Percentiles rank a stretch among this genome's conserved stretches.
Evolutionary conservation across 2,113 vertebrate species (phyloP).

Genomic region (Malurus cyaneus): DNA sequence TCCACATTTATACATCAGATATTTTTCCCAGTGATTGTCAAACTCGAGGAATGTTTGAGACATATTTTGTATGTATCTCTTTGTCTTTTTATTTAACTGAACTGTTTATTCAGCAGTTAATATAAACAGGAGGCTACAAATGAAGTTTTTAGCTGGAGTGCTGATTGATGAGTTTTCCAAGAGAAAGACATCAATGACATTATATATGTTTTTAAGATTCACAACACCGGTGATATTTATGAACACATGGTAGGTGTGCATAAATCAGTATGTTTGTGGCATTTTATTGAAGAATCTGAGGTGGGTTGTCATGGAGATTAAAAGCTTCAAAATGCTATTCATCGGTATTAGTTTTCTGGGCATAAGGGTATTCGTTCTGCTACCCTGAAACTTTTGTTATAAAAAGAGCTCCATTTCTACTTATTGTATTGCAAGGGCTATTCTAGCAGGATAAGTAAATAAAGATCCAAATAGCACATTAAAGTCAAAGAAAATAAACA

Average conservation of each 20-base stretch:
- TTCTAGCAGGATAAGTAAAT: constrained; percentile 65
- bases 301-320: constrained; percentile 84
- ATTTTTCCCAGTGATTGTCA: neutral
- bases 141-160: constrained; percentile 55
- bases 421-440: constrained; percentile 42
- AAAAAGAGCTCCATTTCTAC: constrained; percentile 68
- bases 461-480: constrained; percentile 48
- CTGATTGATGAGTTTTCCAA: constrained; percentile 62
- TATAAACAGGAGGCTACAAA: constrained; percentile 55
- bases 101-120: constrained; percentile 44
- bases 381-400: constrained; percentile 65
- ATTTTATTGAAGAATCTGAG: constrained; percentile 76
- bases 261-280: constrained; percentile 73
- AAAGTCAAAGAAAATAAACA: constrained; percentile 56
- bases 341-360: constrained; percentile 70
- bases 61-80: neutral
- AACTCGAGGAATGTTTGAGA: neutral
- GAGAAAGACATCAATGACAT: constrained; percentile 46
- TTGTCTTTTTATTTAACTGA: constrained; percentile 13
- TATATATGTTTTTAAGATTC: constrained; percentile 53
- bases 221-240: constrained; percentile 71
- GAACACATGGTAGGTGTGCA: constrained; percentile 70
- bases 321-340: constrained; percentile 77
- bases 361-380: constrained; percentile 63
- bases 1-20: neutral